These are phyloP conservation scores for Belonocnema kinseyi DNA, from an alignment of 1,140 invertebrate species.

Conservation along the genomic window DNA sequence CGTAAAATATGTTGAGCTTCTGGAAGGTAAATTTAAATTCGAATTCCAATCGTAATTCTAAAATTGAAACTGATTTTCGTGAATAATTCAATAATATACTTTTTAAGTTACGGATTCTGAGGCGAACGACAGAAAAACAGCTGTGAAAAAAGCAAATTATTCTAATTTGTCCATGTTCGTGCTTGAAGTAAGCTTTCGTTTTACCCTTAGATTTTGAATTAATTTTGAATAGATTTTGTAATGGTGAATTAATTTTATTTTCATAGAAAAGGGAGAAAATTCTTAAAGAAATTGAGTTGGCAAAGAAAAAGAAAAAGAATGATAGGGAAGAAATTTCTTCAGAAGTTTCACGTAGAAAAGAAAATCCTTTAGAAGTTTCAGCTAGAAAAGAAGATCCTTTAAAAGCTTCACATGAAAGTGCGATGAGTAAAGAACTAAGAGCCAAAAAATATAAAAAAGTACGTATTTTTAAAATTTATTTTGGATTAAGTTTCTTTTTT, in stretches of 20 bases:
- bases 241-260: background rate
- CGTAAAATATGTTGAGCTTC: constrained; percentile 74
- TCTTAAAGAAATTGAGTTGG: background rate
- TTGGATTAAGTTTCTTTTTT: no score
- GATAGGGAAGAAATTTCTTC: no score
- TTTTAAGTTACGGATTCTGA: constrained; percentile 78
- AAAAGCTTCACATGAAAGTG: no score
- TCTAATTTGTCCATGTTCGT: constrained; percentile 80
- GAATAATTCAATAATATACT: constrained; percentile 34
- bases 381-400: no score
- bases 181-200: constrained; percentile 75
- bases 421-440: no score
- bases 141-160: constrained; percentile 80
- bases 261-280: constrained; percentile 27
- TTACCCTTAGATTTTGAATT: constrained; percentile 44
- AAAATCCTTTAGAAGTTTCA: no score
- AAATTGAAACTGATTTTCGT: constrained; percentile 34
- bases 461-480: no score
- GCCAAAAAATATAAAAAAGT: no score
- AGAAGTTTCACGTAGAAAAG: no score
- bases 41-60: constrained; percentile 33
- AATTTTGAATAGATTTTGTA: no score
- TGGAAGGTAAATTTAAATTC: constrained; percentile 72
- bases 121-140: constrained; percentile 79
- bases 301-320: no score